These are phyloP conservation scores for Marmota flaviventris DNA, from an alignment of 2,113 vertebrate species.

Conservation along the genomic window DNA sequence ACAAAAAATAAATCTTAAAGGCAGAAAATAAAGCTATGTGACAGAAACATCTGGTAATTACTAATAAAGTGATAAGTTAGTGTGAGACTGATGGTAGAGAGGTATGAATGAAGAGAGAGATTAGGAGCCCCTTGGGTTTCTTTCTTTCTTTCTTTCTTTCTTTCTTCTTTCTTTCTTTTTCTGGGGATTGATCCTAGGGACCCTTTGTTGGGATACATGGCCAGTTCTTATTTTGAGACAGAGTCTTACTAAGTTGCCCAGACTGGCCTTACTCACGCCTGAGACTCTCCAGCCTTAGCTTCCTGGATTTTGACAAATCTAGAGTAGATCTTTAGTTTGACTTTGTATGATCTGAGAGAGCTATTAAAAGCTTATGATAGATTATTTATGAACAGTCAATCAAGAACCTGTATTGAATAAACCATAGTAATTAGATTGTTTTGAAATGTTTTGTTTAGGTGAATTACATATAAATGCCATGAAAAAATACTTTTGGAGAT, in stretches of 20 bases:
- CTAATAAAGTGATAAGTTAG: not conserved
- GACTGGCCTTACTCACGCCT: no score
- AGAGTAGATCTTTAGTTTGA: not conserved
- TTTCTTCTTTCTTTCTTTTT: no score
- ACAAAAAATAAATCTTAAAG: slow-evolving; percentile 14
- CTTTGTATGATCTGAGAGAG: not conserved
- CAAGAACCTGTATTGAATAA: not conserved
- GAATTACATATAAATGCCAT: not conserved
- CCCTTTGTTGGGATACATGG: no score
- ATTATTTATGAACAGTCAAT: not conserved
- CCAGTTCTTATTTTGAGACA: no score
- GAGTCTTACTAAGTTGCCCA: no score
- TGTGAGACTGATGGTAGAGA: not conserved
- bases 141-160: no score
- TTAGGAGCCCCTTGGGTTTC: not conserved
- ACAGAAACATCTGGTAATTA: not conserved
- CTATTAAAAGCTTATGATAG: not conserved
- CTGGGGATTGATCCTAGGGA: no score
- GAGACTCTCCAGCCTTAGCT: no score
- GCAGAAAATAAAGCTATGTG: not conserved
- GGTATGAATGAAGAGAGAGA: not conserved
- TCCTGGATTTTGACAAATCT: not conserved
- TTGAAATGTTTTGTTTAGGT: slow-evolving; percentile 24
- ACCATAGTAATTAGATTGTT: not conserved
- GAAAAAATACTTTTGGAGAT: slow-evolving; percentile 39